Evolutionary conservation across 2,888 invertebrate species (phyloP).

Genomic region (Pycnomerus fuliginosus): DNA sequence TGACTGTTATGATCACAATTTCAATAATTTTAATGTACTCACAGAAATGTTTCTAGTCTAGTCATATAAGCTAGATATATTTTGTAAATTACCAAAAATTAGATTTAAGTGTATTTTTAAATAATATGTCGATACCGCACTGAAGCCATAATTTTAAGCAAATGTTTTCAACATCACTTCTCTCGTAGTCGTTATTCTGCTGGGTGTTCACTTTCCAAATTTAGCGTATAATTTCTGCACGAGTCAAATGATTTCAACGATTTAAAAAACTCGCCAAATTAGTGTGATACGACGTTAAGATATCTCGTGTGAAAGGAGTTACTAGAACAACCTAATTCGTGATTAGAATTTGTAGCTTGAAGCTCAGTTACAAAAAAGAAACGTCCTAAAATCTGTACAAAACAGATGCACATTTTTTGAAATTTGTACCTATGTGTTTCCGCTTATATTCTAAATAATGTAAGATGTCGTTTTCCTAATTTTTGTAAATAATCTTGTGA

Average conservation of each 20-base stretch:
- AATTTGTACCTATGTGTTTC: slow-evolving; percentile 20
- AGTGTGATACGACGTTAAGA: background rate
- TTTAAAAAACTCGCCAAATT: background rate
- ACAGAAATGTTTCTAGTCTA: slow-evolving; percentile 14
- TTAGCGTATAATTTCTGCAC: slow-evolving; percentile 9
- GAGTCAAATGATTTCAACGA: background rate
- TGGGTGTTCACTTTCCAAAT: slow-evolving; percentile 12
- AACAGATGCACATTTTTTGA: slow-evolving; percentile 16
- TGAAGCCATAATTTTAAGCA: slow-evolving; percentile 21
- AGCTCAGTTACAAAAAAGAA: background rate
- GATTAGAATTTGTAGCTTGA: background rate
- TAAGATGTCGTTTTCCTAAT: slow-evolving; percentile 14
- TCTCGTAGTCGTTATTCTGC: too few species aligned
- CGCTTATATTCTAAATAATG: slow-evolving; percentile 17
- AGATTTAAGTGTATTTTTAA: slow-evolving; percentile 23
- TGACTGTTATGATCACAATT: too few species aligned
- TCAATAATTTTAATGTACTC: too few species aligned
- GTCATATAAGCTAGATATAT: slow-evolving; percentile 15
- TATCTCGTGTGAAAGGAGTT: background rate
- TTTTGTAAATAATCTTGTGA: slow-evolving; percentile 21
- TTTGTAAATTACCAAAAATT: slow-evolving; percentile 18
- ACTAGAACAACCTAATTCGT: background rate
- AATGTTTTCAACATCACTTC: slow-evolving; percentile 21
- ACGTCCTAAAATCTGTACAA: slow-evolving; percentile 13
- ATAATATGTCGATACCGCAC: slow-evolving; percentile 20